Evolutionary conservation across 2,888 invertebrate genomes (phyloP), one percentile per base, ranked within the genome.

Genomic region (Catocala fraxini): DNA sequence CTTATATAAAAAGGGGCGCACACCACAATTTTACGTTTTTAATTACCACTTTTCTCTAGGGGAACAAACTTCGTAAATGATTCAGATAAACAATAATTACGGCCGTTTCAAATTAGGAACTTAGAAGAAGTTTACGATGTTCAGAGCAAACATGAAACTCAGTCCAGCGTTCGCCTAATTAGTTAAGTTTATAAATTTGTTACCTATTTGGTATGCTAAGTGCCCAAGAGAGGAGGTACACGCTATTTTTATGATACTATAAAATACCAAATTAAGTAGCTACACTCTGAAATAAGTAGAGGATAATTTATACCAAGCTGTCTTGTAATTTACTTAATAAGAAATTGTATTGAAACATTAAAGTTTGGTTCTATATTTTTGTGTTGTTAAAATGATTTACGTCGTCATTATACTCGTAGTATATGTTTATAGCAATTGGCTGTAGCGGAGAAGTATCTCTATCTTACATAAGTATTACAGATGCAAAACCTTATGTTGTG

Each of bases 151-250:
- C 88, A 89, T 89, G 88, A 89, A 91, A 89, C 87, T 88, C 81
- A 73, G 83, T 83, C 83, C 82, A 82, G 85, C 84, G 81, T 82
- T 81, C 83, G 80, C 81, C 86, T 91, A 91, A 92, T 91, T 92
- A 91, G 88, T 84, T 86, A 90, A 91, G 85, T 91, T 92, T 91
- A 86, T 88, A 90, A 92, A 91, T 90, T 91, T 91, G 91, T 89
- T 91, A 88, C 91, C 89, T 90, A 91, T 91, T 91, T 91, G 90
- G 87, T 91, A 91, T 89, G 90, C 89, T 89, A 91, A 91, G 86
- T 89, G 84, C 85, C 81, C 83, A 70, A 73, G 73, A 81, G 83
- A 86, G 79, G 75, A 75, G 70, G 67, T 71, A 79, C 71, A 75
- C 77, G 83, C 79, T 61, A 79, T 83, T 83, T 81, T 84, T 80